Percentiles rank a stretch among this genome's conserved stretches.
These are phyloP conservation scores for Urophycis tenuis DNA, from an alignment of 2,797 vertebrate species.

Conservation along the genomic window DNA sequence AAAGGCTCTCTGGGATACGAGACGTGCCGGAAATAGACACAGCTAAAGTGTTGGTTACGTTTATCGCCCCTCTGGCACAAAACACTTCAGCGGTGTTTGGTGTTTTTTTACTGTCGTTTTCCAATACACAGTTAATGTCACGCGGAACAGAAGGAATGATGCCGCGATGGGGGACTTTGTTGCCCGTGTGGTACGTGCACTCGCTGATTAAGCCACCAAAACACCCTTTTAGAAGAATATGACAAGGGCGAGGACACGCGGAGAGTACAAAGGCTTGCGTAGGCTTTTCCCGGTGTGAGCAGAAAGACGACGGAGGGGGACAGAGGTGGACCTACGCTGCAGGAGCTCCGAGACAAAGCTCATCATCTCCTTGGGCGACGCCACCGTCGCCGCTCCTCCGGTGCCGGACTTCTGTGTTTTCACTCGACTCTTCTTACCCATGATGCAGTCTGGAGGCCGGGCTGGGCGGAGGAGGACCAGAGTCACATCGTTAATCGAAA, in stretches of 20 bases:
- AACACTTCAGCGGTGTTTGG: too few species aligned
- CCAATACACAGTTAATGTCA: background rate
- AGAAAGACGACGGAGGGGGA: background rate
- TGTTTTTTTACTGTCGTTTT: too few species aligned
- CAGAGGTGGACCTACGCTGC: conserved; percentile 80
- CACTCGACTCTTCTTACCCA: conserved; percentile 98
- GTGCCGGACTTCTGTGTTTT: conserved; percentile 95
- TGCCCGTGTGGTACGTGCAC: background rate
- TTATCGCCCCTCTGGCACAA: background rate
- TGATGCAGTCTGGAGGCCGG: conserved; percentile 53
- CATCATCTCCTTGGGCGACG: conserved; percentile 93
- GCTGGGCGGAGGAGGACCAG: background rate
- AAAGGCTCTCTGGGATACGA: background rate
- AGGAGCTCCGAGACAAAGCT: conserved; percentile 87
- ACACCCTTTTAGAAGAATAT: background rate
- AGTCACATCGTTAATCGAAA: background rate
- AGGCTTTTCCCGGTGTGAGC: background rate
- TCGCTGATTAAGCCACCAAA: background rate
- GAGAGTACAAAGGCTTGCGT: background rate
- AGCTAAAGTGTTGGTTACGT: background rate
- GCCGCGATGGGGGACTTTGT: background rate
- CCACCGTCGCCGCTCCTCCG: conserved; percentile 73
- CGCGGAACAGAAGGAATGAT: background rate
- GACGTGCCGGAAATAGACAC: background rate
- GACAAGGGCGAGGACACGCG: background rate